Conservation (phyloP, 2,797 vertebrate genomes). For the Thaleichthys pacificus region DNA sequence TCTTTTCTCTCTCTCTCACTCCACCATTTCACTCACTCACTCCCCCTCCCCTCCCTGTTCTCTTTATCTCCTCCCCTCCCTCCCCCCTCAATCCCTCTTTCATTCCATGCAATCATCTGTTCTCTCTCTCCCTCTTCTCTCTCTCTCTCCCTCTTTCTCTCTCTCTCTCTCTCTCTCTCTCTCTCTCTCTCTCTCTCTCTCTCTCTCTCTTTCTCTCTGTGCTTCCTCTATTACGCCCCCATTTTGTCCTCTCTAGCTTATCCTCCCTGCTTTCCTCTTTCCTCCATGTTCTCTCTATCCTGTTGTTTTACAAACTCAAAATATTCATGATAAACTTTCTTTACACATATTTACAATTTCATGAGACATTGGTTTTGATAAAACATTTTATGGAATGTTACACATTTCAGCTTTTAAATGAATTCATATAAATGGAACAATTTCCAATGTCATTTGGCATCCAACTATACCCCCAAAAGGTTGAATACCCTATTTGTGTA, state of each 20-base stretch:
- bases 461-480: not conserved
- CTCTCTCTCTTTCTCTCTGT: slow-evolving; percentile 49
- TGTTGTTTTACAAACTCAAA: slow-evolving; percentile 55
- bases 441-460: not conserved
- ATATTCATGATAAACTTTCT: slow-evolving; percentile 65
- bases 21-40: slow-evolving; percentile 52
- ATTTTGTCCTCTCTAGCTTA: slow-evolving; percentile 66
- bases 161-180: slow-evolving; percentile 17
- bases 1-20: slow-evolving; percentile 40
- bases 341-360: not conserved
- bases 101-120: slow-evolving; percentile 73
- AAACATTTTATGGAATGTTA: slow-evolving; percentile 14
- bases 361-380: not conserved
- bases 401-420: not conserved
- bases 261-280: slow-evolving; percentile 22
- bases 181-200: slow-evolving; percentile 16
- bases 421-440: not conserved
- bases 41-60: slow-evolving; percentile 54
- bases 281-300: slow-evolving; percentile 46
- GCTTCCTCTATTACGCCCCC: slow-evolving; percentile 69
- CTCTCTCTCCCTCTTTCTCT: slow-evolving; percentile 18
- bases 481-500: not conserved
- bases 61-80: slow-evolving; percentile 48
- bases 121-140: slow-evolving; percentile 32
- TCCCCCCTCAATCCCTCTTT: slow-evolving; percentile 67